Evolutionary conservation across 2,888 invertebrate genomes (phyloP), one percentile per base, ranked within the genome.

Genomic region (Meteorus colon): DNA sequence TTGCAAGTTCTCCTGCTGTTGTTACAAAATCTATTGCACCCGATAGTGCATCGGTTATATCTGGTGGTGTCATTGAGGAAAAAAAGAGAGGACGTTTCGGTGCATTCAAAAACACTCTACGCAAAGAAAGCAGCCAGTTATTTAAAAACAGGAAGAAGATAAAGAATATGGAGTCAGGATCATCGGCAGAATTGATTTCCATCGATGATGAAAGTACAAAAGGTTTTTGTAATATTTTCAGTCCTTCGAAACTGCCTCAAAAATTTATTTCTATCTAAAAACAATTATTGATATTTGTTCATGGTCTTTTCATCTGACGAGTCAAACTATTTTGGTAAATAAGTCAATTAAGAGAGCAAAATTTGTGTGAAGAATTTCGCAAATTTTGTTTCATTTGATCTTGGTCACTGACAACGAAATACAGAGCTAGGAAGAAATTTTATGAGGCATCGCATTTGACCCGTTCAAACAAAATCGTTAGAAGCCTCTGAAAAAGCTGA

Each of bases 91-190:
- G 86, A 31, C 82, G 86, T 34, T 86, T 88, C 78, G 84, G 79
- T 8, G 84, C 83, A 4, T 65, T 88, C 55, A 88, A 83, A 77
- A 85, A 75, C 77, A 88, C 86, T 41, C 84, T 88, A 41, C 82
- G 84, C 4, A 87, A 84, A 72, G 86, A 87, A 67, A 84, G 85
- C 14, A 82, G 85, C n/a, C 19, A 19, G 1, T 63, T 87, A 59
- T 88, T 88, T 69, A 87, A 86, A 63, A 86, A 83, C 55, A 85
- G 82, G 77, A 87, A 81, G 75, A 86, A 84, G 79, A 78, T 63
- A 45, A 72, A 72, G 37, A 81, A 78, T 34, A 51, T 77, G 31
- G 85, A 84, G 16, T 73, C 74, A 24, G 84, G 82, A 24, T 29
- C 77, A 14, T 82, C 81, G 51, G 51, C 62, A 24, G 83, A 84